Conservation (phyloP, 2,113 vertebrate species). For the Pseudolaguvia tuberculata region DNA sequence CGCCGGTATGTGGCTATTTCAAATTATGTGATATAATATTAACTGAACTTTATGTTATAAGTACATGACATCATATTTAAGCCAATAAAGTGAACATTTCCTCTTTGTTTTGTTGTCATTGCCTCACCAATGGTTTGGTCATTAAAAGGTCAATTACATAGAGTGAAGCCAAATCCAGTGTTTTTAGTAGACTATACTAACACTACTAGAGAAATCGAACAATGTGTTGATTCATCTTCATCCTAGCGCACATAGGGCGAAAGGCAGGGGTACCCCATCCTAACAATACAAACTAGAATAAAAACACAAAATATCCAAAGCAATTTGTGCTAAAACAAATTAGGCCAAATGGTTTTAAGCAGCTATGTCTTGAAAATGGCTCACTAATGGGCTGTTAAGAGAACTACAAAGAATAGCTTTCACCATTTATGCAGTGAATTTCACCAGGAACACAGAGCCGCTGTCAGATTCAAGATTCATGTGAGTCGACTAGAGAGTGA, state of each 20-base stretch:
- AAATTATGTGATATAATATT: background rate
- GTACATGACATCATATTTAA: background rate
- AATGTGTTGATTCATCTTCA: background rate
- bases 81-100: background rate
- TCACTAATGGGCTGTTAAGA: slow-evolving; percentile 16
- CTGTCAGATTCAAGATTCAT: background rate
- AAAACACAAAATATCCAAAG: background rate
- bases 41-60: background rate
- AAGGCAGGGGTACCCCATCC: background rate
- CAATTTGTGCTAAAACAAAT: slow-evolving; percentile 10
- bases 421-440: background rate
- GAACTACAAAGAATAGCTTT: slow-evolving; percentile 10
- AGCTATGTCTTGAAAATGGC: slow-evolving; percentile 10
- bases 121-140: background rate
- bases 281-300: background rate
- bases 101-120: background rate
- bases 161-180: background rate
- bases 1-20: too few relatives aligned
- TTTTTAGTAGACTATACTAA: background rate
- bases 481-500: background rate
- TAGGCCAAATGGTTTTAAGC: background rate
- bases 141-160: slow-evolving; percentile 23
- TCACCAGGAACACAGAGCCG: background rate
- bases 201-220: background rate
- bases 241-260: too few relatives aligned